Evolutionary conservation across 1,140 invertebrate genomes (phyloP), one percentile per base, ranked within the genome.

Genomic region (Brachionus manjavacas): DNA sequence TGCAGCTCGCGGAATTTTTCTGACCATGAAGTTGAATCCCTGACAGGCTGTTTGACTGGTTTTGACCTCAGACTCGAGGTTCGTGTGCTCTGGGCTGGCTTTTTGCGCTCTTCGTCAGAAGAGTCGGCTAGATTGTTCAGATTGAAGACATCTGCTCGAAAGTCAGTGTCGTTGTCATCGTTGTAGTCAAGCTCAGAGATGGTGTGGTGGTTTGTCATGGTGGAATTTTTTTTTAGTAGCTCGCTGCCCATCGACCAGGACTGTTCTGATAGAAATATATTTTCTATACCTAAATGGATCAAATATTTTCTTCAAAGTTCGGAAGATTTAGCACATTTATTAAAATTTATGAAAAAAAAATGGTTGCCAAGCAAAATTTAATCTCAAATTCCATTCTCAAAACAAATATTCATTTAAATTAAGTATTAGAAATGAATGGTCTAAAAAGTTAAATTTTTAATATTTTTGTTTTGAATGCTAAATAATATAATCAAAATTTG

Each of bases 1-100:
- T 89, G 89, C 14, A 89, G 84, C 86, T 89, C 88, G 68, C 68
- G 68, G n/a, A 72, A 72, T 20, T 41, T 39, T 41, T 43, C 39
- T 12, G 68, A 16, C 68, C 68, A 72, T 1, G 68, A 39, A 11
- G 39, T 7, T 14, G 68, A 72, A 4, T 72, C 68, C n/a, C 41
- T 14, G 8, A 72, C 35, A 20, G 68, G 1, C n/a, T n/a, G 14
- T 23, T 72, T 72, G 25, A 11, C 66, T 12, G 66, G 4, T 68
- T 68, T 68, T n/a, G 25, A 31, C 66, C 31, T 68, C 2, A 31
- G 31, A 68, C 28, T 68, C 11, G 66, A 31, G 9, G 25, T 16
- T 25, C 31, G 52, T 0, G 68, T 72, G 12, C 16, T 39, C 8
- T 72, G 14, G 9, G 31, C 16, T 41, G 68, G 14, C 25, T 72